Base-by-base conservation (phyloP, 2,888 invertebrate species). In the Oscheius sp. region DNA sequence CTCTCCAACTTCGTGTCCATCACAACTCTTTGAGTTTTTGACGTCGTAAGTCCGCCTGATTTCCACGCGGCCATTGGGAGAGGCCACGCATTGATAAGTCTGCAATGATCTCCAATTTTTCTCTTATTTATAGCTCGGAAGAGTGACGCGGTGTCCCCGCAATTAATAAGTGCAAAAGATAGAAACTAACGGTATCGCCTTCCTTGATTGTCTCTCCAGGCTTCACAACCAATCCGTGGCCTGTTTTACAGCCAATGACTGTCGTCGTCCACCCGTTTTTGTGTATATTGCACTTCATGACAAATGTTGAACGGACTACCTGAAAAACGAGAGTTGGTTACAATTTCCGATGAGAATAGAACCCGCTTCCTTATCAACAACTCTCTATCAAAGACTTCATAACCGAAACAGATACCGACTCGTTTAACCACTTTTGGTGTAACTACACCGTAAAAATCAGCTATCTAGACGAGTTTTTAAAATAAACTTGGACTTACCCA, bases 231-330 rank as follows among this genome's bases (percentile, higher is more conserved):
- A 78, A 75, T 32, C 83, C 83, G 50, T 76, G 71, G 11, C 75
- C 78, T 1, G 82, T 81, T 60, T 74, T 70, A 62, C 83, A 83
- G 4, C 80, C 82, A 70, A 82, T 74, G 4, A 82, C 82, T 37
- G 77, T 76, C 9, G 81, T 82, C 59, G 78, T 79, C 80, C 80
- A 81, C 9, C 80, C 80, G 57, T 57, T 77, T 71, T 82, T 78
- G 37, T 66, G 77, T 62, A 84, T 79, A 1, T 73, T 72, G 68
- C 84, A 84, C 59, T 76, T 76, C 74, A 84, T 81, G 35, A 82
- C 79, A 55, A 84, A 84, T 13, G 80, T 84, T 29, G 80, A 80
- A 33, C 82, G 79, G 33, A 78, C 84, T 10, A 82, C 74, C 84
- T 84, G 71, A 51, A 79, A 13, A 10, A 21, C 33, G 42, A 42